Evolutionary conservation across 2,888 invertebrate genomes (phyloP).

Genomic region (Sinopyrophorus schimmeli): DNA sequence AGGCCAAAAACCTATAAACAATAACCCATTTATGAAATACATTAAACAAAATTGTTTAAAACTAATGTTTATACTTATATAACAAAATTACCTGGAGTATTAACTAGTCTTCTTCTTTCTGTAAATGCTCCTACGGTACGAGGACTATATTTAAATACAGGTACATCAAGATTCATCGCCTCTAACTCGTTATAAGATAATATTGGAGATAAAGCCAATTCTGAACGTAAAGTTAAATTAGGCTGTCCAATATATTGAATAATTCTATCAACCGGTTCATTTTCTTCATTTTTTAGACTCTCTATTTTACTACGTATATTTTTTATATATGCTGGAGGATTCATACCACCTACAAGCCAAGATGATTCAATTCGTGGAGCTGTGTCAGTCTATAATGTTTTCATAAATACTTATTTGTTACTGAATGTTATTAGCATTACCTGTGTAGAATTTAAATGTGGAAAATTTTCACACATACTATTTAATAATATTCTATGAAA

Average conservation of each 20-base stretch:
- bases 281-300: conserved; percentile 37
- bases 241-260: conserved; percentile 75
- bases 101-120: conserved; percentile 63
- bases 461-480: conserved; percentile 60
- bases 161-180: conserved; percentile 62
- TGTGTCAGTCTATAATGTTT: conserved; percentile 68
- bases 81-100: conserved; percentile 76
- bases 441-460: conserved; percentile 67
- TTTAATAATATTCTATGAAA: conserved; percentile 71
- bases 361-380: conserved; percentile 82
- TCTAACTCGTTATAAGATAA: conserved; percentile 61
- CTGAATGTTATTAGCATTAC: conserved; percentile 47
- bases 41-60: not conserved
- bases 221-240: conserved; percentile 69
- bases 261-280: conserved; percentile 65
- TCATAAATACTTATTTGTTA: not conserved
- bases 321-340: conserved; percentile 56
- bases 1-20: conserved; percentile 75
- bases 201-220: conserved; percentile 69
- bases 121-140: conserved; percentile 62
- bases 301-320: conserved; percentile 47
- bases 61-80: conserved; percentile 10
- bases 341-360: conserved; percentile 80
- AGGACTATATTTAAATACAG: conserved; percentile 65
- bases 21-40: not conserved